Conservation (phyloP, 2,113 vertebrate genomes). For the Uria lomvia region DNA sequence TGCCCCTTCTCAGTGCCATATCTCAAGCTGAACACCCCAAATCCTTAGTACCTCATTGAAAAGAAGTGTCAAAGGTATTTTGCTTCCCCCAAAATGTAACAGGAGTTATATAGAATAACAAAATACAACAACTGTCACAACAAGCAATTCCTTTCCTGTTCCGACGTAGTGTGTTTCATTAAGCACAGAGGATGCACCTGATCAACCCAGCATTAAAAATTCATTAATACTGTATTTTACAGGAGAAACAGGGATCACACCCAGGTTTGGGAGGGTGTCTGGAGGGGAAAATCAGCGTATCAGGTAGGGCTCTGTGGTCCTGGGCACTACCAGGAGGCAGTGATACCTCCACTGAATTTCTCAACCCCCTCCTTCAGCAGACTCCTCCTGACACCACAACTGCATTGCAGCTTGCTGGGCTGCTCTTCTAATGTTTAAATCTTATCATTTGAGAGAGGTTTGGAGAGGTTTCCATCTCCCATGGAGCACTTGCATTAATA, state of each 20-base stretch:
- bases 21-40: neutral
- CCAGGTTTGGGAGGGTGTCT: neutral
- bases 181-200: neutral
- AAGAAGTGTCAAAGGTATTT: neutral
- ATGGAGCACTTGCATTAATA: slow-evolving; percentile 22
- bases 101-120: neutral
- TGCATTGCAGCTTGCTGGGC: slow-evolving; percentile 9
- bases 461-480: slow-evolving; percentile 28
- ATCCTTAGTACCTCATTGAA: neutral
- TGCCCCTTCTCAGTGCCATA: neutral
- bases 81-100: neutral
- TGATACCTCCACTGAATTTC: neutral
- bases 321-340: neutral
- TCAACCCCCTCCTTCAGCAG: neutral
- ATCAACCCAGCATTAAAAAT: neutral
- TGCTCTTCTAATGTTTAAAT: neutral
- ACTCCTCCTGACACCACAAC: neutral
- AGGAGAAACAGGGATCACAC: neutral
- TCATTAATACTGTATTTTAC: neutral
- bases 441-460: neutral
- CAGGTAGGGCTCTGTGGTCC: neutral
- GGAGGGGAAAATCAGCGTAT: accelerated
- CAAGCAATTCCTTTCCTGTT: neutral
- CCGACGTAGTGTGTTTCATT: neutral
- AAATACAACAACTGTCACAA: neutral